A percentile compares a stretch with the other conserved stretches of the same genome.
phyloP scores from a whole-genome alignment of 2,113 vertebrate genomes.

The Meriones unguiculatus region DNA sequence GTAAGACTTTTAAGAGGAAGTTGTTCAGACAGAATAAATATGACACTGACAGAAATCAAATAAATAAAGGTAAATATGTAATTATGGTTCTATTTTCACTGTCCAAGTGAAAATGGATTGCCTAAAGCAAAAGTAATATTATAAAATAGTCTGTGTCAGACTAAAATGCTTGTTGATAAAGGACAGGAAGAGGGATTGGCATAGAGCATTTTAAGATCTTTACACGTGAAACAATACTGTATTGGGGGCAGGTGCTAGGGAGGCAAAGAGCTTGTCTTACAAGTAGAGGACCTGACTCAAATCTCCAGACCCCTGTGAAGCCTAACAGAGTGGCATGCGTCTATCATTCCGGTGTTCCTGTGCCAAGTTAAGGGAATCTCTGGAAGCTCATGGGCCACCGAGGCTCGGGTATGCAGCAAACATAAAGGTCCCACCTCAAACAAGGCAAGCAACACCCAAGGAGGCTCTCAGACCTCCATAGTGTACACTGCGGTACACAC shows the following conservation, averaged over 20 bases:
- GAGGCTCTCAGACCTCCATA: neutral
- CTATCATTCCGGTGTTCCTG: neutral
- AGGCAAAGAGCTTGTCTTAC: neutral
- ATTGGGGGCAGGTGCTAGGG: neutral
- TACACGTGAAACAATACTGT: neutral
- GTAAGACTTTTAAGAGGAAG: neutral
- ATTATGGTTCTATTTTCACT: neutral
- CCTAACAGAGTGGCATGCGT: neutral
- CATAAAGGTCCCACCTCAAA: neutral
- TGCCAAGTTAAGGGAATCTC: neutral
- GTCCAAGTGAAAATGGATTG: neutral
- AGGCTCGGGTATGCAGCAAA: neutral
- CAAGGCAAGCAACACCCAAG: neutral
- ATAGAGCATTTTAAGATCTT: neutral
- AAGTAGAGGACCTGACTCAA: neutral
- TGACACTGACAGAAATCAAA: neutral
- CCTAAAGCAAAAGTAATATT: neutral
- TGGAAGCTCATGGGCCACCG: neutral
- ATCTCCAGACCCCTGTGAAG: neutral
- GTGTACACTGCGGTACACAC: neutral
- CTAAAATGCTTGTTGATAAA: neutral
- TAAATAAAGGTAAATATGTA: neutral
- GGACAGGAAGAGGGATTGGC: neutral
- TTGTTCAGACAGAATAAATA: neutral
- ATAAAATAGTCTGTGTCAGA: neutral